A percentile compares a stretch with the other conserved stretches of the same genome.
phyloP scores from a whole-genome alignment of 2,113 vertebrate genomes.

The Ophthalmolycus amberensis region DNA sequence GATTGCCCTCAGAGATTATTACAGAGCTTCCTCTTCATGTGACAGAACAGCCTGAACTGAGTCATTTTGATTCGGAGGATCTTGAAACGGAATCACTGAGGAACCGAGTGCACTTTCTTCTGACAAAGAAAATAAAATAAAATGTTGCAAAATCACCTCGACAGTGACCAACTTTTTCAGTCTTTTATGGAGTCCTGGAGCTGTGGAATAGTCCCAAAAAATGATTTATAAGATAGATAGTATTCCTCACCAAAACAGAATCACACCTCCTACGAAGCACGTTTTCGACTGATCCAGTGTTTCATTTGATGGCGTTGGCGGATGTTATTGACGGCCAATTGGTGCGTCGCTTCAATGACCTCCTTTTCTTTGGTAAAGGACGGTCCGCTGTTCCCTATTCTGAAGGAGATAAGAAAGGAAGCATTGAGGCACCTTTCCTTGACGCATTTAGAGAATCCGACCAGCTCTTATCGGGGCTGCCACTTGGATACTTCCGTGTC shows the following conservation, averaged over 20 bases:
- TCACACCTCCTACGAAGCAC: neutral
- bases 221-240: neutral
- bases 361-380: neutral
- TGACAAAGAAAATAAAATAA: neutral
- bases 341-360: neutral
- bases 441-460: neutral
- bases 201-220: neutral
- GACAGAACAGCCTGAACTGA: slow-evolving; percentile 19
- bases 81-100: slow-evolving; percentile 35
- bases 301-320: neutral
- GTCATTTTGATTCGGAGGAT: slow-evolving; percentile 21
- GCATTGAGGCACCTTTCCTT: neutral
- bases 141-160: neutral
- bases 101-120: neutral
- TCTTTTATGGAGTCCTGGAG: neutral
- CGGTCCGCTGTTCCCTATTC: neutral
- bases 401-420: neutral
- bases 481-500: neutral
- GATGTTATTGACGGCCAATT: neutral
- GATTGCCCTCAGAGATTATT: slow-evolving; percentile 22
- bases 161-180: neutral
- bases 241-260: neutral
- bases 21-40: slow-evolving; percentile 5
- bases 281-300: neutral
- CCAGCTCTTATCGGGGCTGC: neutral